A percentile compares a stretch with the other conserved stretches of the same genome.
Evolutionary conservation across 2,888 invertebrate species (phyloP).

Genomic region (Smittia sp.): DNA sequence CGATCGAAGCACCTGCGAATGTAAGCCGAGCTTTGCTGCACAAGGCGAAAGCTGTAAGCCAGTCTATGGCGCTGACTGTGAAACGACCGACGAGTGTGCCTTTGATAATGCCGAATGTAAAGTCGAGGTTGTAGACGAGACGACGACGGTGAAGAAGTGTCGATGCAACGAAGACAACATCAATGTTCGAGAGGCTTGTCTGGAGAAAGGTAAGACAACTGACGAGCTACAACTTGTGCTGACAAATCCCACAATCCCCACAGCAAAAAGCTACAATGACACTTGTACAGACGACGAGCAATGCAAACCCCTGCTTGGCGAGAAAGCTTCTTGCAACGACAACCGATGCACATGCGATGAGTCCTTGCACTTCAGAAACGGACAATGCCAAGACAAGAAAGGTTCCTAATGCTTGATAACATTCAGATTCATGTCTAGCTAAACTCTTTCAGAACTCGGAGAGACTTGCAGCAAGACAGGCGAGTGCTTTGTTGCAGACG

Average conservation of each 20-base stretch:
- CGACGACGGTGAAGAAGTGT: not conserved
- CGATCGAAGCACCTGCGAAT: constrained; percentile 48
- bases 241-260: too few relatives aligned
- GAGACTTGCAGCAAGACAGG: constrained; percentile 49
- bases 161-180: not conserved
- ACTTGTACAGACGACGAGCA: constrained; percentile 48
- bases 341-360: constrained; percentile 49
- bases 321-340: constrained; percentile 47
- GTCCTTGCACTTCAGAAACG: constrained; percentile 49
- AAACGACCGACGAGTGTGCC: constrained; percentile 47
- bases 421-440: too few relatives aligned
- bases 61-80: constrained; percentile 50
- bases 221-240: too few relatives aligned
- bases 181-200: not conserved
- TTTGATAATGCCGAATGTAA: constrained; percentile 38
- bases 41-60: constrained; percentile 46
- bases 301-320: constrained; percentile 50
- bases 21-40: constrained; percentile 47
- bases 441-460: constrained; percentile 47
- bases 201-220: too few relatives aligned
- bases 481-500: constrained; percentile 50
- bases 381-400: constrained; percentile 48
- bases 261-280: constrained; percentile 7
- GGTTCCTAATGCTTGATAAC: constrained; percentile 44
- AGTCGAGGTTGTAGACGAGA: constrained; percentile 12